These are phyloP conservation scores for Heptranchias perlo DNA, from an alignment of 2,113 vertebrate genomes.

Conservation along the genomic window DNA sequence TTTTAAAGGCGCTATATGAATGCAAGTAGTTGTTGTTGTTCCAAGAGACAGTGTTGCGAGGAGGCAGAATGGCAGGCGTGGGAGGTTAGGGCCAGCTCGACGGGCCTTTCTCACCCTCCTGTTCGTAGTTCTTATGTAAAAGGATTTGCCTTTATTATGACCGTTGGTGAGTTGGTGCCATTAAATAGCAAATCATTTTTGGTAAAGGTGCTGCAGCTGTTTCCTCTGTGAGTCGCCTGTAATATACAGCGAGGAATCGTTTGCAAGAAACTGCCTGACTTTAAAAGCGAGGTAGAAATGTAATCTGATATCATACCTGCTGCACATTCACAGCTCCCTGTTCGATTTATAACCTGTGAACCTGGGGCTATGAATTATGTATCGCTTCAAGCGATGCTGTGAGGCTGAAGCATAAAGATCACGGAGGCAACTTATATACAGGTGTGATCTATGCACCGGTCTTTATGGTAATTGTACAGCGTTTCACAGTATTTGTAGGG, in stretches of 20 bases:
- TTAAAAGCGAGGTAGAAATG: neutral
- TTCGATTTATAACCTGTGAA: neutral
- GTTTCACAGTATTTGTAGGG: neutral
- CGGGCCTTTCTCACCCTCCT: neutral
- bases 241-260: neutral
- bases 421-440: neutral
- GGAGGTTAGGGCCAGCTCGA: too few relatives aligned
- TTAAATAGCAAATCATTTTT: neutral
- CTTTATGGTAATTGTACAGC: slow-evolving; percentile 8
- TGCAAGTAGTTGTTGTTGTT: too few relatives aligned
- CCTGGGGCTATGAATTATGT: too few relatives aligned
- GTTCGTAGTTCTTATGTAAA: neutral
- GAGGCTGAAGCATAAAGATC: neutral
- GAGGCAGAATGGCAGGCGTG: too few relatives aligned
- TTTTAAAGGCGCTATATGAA: too few relatives aligned
- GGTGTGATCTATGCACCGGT: neutral
- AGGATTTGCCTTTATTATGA: neutral
- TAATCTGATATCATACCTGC: neutral
- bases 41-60: too few relatives aligned
- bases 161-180: neutral
- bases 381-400: neutral
- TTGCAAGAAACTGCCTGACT: neutral
- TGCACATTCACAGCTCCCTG: neutral
- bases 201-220: neutral
- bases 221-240: neutral